Evolutionary conservation across 2,797 vertebrate genomes (phyloP), one percentile per base, ranked within the genome.

Genomic region (Micrastur ruficollis): DNA sequence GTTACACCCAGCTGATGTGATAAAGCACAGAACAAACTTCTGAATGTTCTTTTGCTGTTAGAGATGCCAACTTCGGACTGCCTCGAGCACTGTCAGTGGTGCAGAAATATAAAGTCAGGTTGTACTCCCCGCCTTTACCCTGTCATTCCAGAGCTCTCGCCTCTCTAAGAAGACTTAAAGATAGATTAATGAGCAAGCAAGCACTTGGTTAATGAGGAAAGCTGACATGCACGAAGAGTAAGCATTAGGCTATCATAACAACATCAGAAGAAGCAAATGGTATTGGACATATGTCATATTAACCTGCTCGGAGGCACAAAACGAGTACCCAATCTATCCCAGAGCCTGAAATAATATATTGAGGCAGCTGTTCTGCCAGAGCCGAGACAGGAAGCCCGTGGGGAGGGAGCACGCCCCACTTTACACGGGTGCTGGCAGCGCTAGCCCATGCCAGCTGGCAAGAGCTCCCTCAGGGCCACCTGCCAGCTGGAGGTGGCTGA

Each of bases 351-450:
- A 78, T 58, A 81, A 71, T 13, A 11, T 1, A 13, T 3, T 7
- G 65, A 94, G 62, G 91, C 75, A 81, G 79, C 65, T 86, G 74
- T 70, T 79, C 50, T 53, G 47, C 42, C 65, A 73, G 47, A 80
- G 61, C 40, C 4, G 9, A 81, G 67, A 47, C 2, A 63, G 66
- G 49, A 56, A 89, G 62, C 71, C 62, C 1, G 2, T 2, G 31
- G 84, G 63, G 66, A 95, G 71, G 61, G 59, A 78, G 50, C 58
- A 9, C 49, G 70, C 38, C 82, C 73, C 36, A 34, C 49, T 86
- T 81, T 3, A 32, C 32, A 42, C 44, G 1, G 0, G 20, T 14
- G 73, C 49, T 32, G 52, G 86, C 87, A 74, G 31, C 4, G 5
- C 86, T 40, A 74, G 75, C 71, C 52, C 18, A 1, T 3, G 61